Evolutionary conservation across 2,888 invertebrate species (phyloP).

Genomic region (Chrysomela aeneicollis): DNA sequence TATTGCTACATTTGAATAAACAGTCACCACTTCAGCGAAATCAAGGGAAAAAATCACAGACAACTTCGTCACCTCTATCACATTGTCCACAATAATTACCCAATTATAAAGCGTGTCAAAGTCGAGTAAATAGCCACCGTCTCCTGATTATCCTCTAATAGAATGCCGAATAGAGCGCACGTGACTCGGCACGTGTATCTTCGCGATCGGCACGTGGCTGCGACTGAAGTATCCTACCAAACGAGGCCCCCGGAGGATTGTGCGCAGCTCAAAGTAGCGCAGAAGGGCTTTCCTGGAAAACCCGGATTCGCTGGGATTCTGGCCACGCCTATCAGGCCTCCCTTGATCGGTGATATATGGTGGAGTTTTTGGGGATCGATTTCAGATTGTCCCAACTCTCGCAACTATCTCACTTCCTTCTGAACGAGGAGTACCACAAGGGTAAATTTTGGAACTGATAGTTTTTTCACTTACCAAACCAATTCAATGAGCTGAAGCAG

Average conservation of each 20-base stretch:
- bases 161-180: constrained; percentile 23
- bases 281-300: constrained; percentile 26
- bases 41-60: background rate
- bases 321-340: constrained; percentile 40
- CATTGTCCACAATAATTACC: background rate
- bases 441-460: too few species aligned
- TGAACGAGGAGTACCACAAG: too few species aligned
- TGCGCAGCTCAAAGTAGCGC: constrained; percentile 39
- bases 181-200: constrained; percentile 44
- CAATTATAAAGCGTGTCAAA: background rate
- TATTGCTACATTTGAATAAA: too few species aligned
- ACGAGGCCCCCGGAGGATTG: constrained; percentile 30
- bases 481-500: too few species aligned
- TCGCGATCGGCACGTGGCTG: constrained; percentile 31
- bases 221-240: constrained; percentile 48
- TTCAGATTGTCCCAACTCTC: background rate
- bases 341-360: too few species aligned
- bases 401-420: too few species aligned
- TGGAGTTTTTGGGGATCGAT: background rate
- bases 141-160: background rate
- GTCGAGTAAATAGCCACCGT: background rate
- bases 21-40: too few species aligned
- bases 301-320: constrained; percentile 43
- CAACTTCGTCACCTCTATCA: background rate
- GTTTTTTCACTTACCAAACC: too few species aligned